Conservation (phyloP, 2,113 vertebrate genomes). For the Passer montanus region DNA sequence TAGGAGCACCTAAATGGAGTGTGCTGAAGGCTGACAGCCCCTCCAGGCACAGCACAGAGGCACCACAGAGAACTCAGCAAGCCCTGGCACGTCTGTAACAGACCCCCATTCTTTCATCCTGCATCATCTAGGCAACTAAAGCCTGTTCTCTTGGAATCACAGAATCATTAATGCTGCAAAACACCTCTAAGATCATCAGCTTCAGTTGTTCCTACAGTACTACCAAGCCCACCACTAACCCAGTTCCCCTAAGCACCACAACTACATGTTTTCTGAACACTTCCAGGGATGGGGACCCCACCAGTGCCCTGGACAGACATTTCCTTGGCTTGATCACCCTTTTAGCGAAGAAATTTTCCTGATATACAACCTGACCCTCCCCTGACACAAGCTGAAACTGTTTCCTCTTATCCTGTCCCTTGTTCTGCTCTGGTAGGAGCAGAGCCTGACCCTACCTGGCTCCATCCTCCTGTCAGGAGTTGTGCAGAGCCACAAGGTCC, state of each 20-base stretch:
- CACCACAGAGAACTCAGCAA: background rate
- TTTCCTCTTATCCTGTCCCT: background rate
- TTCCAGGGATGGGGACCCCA: background rate
- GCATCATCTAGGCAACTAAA: background rate
- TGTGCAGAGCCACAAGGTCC: background rate
- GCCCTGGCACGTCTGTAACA: background rate
- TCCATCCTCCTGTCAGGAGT: background rate
- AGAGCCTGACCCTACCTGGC: rapidly evolving
- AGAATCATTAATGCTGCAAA: background rate
- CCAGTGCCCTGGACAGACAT: background rate
- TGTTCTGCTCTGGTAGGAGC: background rate
- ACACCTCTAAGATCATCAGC: rapidly evolving
- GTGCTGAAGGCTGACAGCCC: background rate
- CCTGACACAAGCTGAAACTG: rapidly evolving
- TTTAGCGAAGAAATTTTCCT: background rate
- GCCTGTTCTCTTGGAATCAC: background rate
- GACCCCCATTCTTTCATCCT: rapidly evolving
- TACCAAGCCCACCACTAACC: background rate
- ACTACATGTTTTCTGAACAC: background rate
- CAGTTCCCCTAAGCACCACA: background rate
- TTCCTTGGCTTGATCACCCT: background rate
- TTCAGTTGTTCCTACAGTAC: background rate
- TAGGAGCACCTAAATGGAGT: background rate
- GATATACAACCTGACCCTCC: background rate
- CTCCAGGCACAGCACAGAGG: background rate